These are phyloP conservation scores for Anoura caudifer DNA, from an alignment of 2,113 vertebrate species.

Conservation along the genomic window DNA sequence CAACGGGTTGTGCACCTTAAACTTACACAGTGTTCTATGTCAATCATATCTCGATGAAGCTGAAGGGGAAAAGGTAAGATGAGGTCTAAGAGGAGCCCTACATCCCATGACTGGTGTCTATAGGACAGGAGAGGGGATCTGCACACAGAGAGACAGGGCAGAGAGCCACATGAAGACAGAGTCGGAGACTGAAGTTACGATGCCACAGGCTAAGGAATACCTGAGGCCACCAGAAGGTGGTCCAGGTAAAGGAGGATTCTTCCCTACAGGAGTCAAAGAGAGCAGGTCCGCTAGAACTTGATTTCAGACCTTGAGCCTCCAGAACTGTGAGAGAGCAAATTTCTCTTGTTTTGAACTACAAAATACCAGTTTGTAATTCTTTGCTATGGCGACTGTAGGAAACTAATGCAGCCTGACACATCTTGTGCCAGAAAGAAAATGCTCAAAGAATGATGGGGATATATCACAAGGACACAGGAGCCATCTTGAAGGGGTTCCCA, in stretches of 20 bases:
- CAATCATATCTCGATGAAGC: background rate
- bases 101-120: background rate
- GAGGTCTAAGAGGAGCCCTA: background rate
- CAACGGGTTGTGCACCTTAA: background rate
- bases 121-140: background rate
- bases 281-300: background rate
- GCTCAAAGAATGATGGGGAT: background rate
- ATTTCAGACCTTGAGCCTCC: background rate
- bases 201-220: background rate
- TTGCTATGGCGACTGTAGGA: background rate
- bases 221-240: background rate
- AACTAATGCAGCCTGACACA: background rate
- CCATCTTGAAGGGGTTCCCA: background rate
- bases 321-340: background rate
- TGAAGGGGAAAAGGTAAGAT: background rate
- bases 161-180: background rate
- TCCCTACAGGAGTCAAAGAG: background rate
- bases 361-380: background rate
- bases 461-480: background rate
- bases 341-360: slow-evolving; percentile 7
- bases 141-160: background rate
- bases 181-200: background rate
- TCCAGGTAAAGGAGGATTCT: background rate
- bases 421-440: background rate
- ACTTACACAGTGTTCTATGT: background rate